Conservation (phyloP, 2,888 invertebrate genomes). For the Polydrusus cervinus region DNA sequence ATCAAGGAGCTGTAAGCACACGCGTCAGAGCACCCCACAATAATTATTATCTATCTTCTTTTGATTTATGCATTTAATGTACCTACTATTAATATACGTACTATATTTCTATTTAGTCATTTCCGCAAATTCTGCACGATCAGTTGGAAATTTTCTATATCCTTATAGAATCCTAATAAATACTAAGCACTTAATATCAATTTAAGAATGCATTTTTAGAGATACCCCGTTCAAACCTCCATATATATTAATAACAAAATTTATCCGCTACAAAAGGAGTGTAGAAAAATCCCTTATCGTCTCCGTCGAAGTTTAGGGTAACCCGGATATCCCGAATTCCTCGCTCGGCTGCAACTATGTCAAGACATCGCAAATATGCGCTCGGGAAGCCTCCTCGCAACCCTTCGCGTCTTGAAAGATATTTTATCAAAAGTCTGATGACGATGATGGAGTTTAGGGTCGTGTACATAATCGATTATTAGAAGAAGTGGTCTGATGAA, state of each 20-base stretch:
- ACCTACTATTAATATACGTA: too few relatives aligned
- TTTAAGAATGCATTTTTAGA: not conserved
- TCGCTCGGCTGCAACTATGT: constrained; percentile 43
- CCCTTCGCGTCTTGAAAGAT: constrained; percentile 10
- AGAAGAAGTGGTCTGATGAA: not conserved
- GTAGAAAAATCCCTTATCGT: constrained; percentile 42
- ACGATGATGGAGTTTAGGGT: constrained; percentile 2
- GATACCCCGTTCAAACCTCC: not conserved
- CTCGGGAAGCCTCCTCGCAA: not conserved
- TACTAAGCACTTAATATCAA: too few relatives aligned
- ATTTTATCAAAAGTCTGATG: not conserved
- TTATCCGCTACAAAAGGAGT: constrained; percentile 18
- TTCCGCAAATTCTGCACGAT: too few relatives aligned
- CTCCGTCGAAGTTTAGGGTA: constrained; percentile 33
- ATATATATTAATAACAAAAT: constrained; percentile 10
- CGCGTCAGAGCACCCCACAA: too few relatives aligned
- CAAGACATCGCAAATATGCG: constrained; percentile 47
- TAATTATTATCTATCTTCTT: too few relatives aligned
- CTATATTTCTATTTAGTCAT: too few relatives aligned
- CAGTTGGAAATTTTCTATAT: too few relatives aligned
- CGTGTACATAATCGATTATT: not conserved
- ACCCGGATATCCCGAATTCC: constrained; percentile 50
- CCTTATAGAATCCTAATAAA: too few relatives aligned
- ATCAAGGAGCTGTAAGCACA: too few relatives aligned
- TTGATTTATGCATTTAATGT: too few relatives aligned